Evolutionary conservation across 2,888 invertebrate genomes (phyloP).

Genomic region (Cerastis rubricosa): DNA sequence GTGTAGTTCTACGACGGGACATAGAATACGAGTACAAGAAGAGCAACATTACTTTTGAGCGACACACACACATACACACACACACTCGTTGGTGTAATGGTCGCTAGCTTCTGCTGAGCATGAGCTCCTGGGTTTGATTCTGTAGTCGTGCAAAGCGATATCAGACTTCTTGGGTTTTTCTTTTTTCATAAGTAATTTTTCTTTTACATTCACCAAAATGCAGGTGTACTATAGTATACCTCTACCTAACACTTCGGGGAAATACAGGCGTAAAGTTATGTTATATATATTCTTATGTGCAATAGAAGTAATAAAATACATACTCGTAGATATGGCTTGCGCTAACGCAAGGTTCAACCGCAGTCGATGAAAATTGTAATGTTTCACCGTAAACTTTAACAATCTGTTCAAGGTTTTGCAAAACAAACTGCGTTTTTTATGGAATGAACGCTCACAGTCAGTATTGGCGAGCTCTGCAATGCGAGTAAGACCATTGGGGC

Average conservation of each 20-base stretch:
- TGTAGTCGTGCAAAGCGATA: too few relatives aligned
- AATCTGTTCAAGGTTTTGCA: neutral
- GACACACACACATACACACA: too few relatives aligned
- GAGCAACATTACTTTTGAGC: too few relatives aligned
- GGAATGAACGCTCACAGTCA: neutral
- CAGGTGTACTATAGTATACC: neutral
- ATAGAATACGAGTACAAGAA: too few relatives aligned
- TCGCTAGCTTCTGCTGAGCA: too few relatives aligned
- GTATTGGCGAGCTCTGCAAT: neutral
- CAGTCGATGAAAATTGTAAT: neutral
- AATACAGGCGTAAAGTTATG: neutral
- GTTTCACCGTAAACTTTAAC: neutral
- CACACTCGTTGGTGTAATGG: too few relatives aligned
- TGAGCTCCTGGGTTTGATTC: too few relatives aligned
- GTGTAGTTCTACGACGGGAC: too few relatives aligned
- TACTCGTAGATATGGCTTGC: neutral
- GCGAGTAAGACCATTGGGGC: neutral
- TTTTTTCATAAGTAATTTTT: too few relatives aligned
- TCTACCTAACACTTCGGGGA: neutral
- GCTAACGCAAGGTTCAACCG: neutral
- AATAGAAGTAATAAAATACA: neutral
- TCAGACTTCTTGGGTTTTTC: too few relatives aligned
- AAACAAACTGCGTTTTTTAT: neutral
- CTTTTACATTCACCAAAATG: too few relatives aligned
- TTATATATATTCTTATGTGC: neutral